These are phyloP conservation scores for Lucilia cuprina DNA, from an alignment of 1,140 invertebrate species.

Conservation along the genomic window DNA sequence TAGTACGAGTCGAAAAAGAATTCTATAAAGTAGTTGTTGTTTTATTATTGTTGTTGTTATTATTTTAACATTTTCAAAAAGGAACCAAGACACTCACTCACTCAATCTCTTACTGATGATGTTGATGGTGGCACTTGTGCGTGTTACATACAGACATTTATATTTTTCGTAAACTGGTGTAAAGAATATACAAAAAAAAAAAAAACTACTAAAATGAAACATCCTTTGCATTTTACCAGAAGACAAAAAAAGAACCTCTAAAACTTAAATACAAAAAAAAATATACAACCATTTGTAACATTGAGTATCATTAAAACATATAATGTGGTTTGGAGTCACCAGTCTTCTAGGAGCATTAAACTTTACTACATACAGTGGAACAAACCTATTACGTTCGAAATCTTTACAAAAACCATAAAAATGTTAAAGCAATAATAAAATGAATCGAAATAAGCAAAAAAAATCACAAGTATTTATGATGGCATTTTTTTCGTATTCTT, in stretches of 20 bases:
- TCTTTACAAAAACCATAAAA: background rate
- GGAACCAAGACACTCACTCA: background rate
- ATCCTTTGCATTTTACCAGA: background rate
- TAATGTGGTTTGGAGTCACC: background rate
- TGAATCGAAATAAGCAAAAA: background rate
- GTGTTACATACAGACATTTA: background rate
- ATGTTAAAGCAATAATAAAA: background rate
- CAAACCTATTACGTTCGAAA: background rate
- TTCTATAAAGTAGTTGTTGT: background rate
- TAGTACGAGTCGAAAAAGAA: background rate
- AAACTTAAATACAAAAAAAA: background rate
- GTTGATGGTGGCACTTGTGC: slow-evolving; percentile 2
- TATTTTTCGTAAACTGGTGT: slow-evolving; percentile 11
- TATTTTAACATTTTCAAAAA: background rate
- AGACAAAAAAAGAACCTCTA: background rate
- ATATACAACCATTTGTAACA: background rate
- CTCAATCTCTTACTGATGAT: background rate
- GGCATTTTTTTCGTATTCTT: background rate
- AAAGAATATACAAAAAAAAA: background rate
- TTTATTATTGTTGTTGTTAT: background rate
- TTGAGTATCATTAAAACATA: slow-evolving; percentile 14
- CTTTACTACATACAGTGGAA: background rate
- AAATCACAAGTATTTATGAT: background rate
- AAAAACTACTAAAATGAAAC: background rate
- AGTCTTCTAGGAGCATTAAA: background rate